Conservation (phyloP, 1,140 invertebrate species). For the Ips typographus region DNA sequence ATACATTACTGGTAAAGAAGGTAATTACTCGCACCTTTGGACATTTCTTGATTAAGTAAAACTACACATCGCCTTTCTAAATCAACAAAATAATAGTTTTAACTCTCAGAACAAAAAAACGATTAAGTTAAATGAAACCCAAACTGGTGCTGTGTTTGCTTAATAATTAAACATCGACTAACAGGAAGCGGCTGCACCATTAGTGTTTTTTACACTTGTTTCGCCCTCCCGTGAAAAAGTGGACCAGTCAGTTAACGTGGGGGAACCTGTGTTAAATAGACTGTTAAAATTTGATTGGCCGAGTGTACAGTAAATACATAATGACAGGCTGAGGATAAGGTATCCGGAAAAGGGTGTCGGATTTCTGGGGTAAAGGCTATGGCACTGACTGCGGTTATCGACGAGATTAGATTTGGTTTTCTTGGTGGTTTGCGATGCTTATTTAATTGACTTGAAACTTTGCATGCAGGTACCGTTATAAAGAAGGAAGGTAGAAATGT, state of each 20-base stretch:
- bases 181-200: constrained; percentile 43
- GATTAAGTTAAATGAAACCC: constrained; percentile 11
- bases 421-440: not conserved
- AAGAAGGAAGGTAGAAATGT: too few relatives aligned
- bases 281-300: constrained; percentile 34
- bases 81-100: too few relatives aligned
- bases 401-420: constrained; percentile 4
- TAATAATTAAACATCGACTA: constrained; percentile 39
- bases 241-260: constrained; percentile 12
- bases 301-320: constrained; percentile 42
- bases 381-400: not conserved
- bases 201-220: constrained; percentile 45
- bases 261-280: constrained; percentile 11
- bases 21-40: constrained; percentile 7
- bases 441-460: too few relatives aligned
- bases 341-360: constrained; percentile 44
- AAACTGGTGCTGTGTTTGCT: constrained; percentile 37
- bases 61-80: too few relatives aligned
- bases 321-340: constrained; percentile 41
- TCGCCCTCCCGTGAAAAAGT: constrained; percentile 26
- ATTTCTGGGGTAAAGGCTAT: constrained; percentile 35
- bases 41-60: too few relatives aligned
- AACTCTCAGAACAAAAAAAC: too few relatives aligned
- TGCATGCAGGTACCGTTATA: too few relatives aligned
- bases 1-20: not conserved